Evolutionary conservation across 2,113 vertebrate species (phyloP), one percentile per base, ranked within the genome.

Genomic region (Tragelaphus imberbis): DNA sequence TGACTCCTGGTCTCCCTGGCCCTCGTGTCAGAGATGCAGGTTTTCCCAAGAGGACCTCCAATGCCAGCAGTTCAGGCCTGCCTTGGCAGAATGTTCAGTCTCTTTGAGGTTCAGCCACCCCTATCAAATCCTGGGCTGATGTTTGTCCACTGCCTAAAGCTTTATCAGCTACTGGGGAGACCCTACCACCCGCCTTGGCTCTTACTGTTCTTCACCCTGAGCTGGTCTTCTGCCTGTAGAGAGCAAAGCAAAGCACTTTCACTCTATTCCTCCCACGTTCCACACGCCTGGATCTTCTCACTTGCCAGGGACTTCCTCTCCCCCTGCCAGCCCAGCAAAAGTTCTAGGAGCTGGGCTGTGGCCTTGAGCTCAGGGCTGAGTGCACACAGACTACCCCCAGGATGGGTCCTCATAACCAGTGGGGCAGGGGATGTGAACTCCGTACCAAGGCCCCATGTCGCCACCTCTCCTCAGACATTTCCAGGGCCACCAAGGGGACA

Each of bases 381-480:
- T 47, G 14, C 13, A 40, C 1, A n/a, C 7, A 30, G 6, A 40
- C 36, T 28, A 1, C 4, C 9, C 61, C 55, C 0, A 2, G 25
- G 36, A 40, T 33, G 47, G 16, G 61, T 61, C 75, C 77, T 85
- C 9, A 3, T 75, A 40, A 27, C 21, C 75, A 27, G 2, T 4
- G n/a, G 21, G 23, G 53, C 47, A 28, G 63, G 6, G 21, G 19
- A 36, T 36, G 65, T 71, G 2, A 71, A 12, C n/a, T 19, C 2
- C 0, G 4, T 71, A 36, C 65, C 65, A 36, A 71, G n/a, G 19
- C 19, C 65, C 65, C 65, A 36, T 36, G 15, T 56, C 19, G 11
- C 36, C 71, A 44, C 36, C 11, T 75, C 71, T 75, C 68, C 21
- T 75, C 11, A 0, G 71, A 75, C n/a, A 80, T 28, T 25, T 58